Conservation (phyloP, 2,797 vertebrate genomes). For the Sebastes steindachneri region DNA sequence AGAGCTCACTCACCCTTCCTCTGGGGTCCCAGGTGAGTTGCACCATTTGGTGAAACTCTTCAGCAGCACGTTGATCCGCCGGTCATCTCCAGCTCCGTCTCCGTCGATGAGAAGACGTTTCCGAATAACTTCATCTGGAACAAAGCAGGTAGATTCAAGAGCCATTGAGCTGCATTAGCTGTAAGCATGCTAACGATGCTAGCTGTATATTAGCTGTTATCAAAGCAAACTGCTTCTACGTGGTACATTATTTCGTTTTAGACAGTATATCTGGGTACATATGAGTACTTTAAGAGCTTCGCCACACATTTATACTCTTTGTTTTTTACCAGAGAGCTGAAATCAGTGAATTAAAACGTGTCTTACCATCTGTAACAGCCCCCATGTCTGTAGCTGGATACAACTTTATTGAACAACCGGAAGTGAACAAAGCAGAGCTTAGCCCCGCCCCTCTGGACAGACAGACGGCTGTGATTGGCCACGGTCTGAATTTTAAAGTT, state of each 20-base stretch:
- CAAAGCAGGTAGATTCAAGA: neutral
- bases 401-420: conserved; percentile 64
- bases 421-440: conserved; percentile 13
- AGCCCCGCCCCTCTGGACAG: conserved; percentile 19
- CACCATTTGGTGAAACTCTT: conserved; percentile 99
- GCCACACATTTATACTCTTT: neutral
- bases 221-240: neutral
- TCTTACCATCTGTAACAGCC: conserved; percentile 83
- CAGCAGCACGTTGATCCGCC: conserved; percentile 93
- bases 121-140: conserved; percentile 95
- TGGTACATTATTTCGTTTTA: neutral
- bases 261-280: fast-evolving
- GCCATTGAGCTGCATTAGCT: no score
- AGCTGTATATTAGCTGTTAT: conserved; percentile 7
- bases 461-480: conserved; percentile 43
- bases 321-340: neutral
- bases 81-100: conserved; percentile 96
- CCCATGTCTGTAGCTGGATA: conserved; percentile 72
- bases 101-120: conserved; percentile 98
- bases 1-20: conserved; percentile 88
- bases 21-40: conserved; percentile 88
- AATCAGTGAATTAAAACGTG: neutral
- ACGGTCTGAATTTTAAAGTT: neutral
- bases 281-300: neutral
- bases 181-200: no score